These are phyloP conservation scores for Polyommatus icarus DNA, from an alignment of 2,888 invertebrate species.

Conservation along the genomic window DNA sequence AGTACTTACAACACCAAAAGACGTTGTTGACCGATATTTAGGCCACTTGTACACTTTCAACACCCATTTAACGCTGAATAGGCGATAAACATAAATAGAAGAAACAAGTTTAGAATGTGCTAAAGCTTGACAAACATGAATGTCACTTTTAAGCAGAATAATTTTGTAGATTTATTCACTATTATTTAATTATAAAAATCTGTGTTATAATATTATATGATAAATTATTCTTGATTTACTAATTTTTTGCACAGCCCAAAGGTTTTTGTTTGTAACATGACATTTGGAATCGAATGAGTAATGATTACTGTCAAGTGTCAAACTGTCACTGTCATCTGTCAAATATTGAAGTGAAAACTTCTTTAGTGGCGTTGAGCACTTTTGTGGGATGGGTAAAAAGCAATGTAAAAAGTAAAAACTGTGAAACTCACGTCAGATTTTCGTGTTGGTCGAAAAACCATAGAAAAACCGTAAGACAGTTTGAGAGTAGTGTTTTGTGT, in stretches of 20 bases:
- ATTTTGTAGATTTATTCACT: neutral
- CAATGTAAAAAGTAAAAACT: too few relatives aligned
- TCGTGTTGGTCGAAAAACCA: too few relatives aligned
- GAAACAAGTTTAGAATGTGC: neutral
- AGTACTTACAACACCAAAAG: slow-evolving; percentile 46
- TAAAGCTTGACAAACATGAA: neutral
- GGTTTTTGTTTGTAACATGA: neutral
- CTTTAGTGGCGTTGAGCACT: too few relatives aligned
- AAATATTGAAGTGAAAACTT: too few relatives aligned
- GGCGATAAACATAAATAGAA: slow-evolving; percentile 36
- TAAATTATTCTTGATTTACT: neutral
- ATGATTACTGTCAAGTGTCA: neutral
- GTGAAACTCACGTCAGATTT: too few relatives aligned
- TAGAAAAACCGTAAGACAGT: too few relatives aligned
- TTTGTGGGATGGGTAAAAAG: too few relatives aligned
- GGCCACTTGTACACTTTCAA: slow-evolving; percentile 51
- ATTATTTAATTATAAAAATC: neutral
- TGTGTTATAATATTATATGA: neutral
- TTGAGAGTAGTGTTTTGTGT: too few relatives aligned
- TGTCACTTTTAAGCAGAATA: neutral
- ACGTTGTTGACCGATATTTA: slow-evolving; percentile 61
- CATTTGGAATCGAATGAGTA: neutral
- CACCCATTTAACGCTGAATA: slow-evolving; percentile 39
- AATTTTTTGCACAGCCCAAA: neutral
- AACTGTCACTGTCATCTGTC: too few relatives aligned